Conservation (phyloP, 2,888 invertebrate genomes). For the Abscondita cerata region DNA sequence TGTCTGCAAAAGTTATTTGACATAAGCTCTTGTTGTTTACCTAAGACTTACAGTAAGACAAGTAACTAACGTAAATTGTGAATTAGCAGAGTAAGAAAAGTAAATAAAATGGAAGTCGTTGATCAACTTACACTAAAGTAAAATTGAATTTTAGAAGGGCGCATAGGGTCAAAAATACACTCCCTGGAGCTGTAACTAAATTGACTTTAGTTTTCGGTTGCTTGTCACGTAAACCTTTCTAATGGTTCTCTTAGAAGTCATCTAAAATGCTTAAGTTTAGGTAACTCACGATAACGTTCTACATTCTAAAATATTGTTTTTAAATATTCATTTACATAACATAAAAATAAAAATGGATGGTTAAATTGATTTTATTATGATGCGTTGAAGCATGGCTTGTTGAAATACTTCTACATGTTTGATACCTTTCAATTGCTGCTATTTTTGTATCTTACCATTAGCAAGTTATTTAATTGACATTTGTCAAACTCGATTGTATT, state of each 20-base stretch:
- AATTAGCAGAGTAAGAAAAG: conserved; percentile 27
- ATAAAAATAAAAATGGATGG: too few species aligned
- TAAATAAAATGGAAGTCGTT: conserved; percentile 28
- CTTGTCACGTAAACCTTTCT: conserved; percentile 32
- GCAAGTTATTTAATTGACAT: too few species aligned
- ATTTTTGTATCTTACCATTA: too few species aligned
- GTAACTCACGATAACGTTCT: conserved; percentile 14
- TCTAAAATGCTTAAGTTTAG: conserved; percentile 25
- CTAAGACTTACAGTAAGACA: not conserved
- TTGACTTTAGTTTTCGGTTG: conserved; percentile 33
- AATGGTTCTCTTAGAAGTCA: conserved; percentile 32
- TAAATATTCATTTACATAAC: too few species aligned
- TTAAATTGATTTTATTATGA: too few species aligned
- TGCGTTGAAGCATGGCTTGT: too few species aligned
- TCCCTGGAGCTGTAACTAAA: conserved; percentile 30
- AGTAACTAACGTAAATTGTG: conserved; percentile 20
- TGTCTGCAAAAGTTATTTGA: too few species aligned
- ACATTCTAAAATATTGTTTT: conserved; percentile 12
- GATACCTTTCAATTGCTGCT: too few species aligned
- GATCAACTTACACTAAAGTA: conserved; percentile 29
- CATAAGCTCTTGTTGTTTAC: conserved; percentile 2
- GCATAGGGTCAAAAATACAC: conserved; percentile 30
- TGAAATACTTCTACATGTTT: too few species aligned
- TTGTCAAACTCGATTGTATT: not conserved
- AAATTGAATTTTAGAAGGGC: conserved; percentile 32